Evolutionary conservation across 2,888 invertebrate genomes (phyloP), one percentile per base, ranked within the genome.

Genomic region (Sinohyriopsis cumingii): DNA sequence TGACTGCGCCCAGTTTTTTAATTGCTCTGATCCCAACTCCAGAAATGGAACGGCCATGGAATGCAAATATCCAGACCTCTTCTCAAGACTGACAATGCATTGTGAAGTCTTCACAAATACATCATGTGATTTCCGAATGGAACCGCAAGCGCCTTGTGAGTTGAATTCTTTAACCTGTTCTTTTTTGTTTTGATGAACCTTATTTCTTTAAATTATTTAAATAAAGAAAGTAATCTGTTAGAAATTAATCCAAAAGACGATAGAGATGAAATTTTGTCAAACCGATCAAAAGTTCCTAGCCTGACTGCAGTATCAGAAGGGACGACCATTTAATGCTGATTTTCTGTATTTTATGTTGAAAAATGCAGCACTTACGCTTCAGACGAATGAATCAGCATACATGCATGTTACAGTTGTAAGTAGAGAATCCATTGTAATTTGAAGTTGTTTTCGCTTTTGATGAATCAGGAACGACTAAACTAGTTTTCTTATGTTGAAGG

Each of bases 1-100:
- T 57, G 75, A 80, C 66, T 80, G 80, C 64, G 75, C 78, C 9
- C 72, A 76, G 56, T 78, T 59, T 28, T 72, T 75, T 53, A 75
- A 80, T 67, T 80, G 80, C 65, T 61, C 75, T 28, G 55, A 61
- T 3, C 56, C 71, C 4, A 65, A 56, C 15, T 15, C 67, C 3
- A 28, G 66, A 15, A 55, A 25, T 75, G 75, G 72, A 56, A 63
- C 72, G 18, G 28, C 55, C 55, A 55, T 56, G 24, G 72, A 72
- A 25, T 73, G 73, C 60, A 63, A 55, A 59, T 74, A 74, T 57
- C 74, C 71, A 20, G 71, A 76, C 24, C 63, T 76, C 24, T 76
- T 76, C 65, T 74, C 73, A 28, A 56, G 33, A 6, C 57, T 45
- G 20, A 62, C 63, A 22, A 28, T 53, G 15, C 45, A n/a, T 20